phyloP scores from a whole-genome alignment of 2,888 invertebrate species.

The Fragum sueziense region DNA sequence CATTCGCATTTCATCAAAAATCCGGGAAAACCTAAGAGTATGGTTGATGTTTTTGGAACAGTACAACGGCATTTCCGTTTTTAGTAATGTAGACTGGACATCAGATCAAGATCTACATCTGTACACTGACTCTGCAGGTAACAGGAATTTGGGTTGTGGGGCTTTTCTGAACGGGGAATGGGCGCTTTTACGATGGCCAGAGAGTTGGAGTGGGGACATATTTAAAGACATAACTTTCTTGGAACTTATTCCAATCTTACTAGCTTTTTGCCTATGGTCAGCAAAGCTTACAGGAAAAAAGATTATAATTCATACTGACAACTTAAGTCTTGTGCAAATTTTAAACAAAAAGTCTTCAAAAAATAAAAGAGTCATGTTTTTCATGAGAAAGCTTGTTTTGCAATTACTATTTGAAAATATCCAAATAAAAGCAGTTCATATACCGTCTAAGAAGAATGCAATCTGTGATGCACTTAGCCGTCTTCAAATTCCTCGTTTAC shows the following conservation, averaged over 20 bases:
- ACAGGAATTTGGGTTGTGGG: background rate
- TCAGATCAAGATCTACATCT: background rate
- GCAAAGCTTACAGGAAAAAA: background rate
- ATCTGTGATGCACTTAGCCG: too few species aligned
- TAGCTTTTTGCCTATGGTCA: background rate
- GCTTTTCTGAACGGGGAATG: background rate
- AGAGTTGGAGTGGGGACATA: background rate
- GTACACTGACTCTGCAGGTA: background rate
- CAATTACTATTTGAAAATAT: too few species aligned
- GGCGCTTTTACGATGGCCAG: background rate
- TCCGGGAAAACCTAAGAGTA: background rate
- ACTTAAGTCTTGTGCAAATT: background rate
- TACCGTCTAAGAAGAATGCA: too few species aligned
- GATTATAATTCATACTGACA: constrained; percentile 1
- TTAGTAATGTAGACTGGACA: background rate
- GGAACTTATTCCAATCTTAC: background rate
- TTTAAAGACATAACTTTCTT: background rate
- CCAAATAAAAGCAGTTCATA: too few species aligned
- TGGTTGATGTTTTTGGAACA: background rate
- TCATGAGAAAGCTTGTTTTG: too few species aligned
- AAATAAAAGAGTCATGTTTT: too few species aligned
- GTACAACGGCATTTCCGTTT: background rate
- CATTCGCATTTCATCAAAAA: background rate
- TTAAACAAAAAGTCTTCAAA: background rate
- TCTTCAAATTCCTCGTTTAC: too few species aligned